A percentile compares a stretch with the other conserved stretches of the same genome.
Evolutionary conservation across 1,140 invertebrate genomes (phyloP).

Genomic region (Solenopsis fugax): DNA sequence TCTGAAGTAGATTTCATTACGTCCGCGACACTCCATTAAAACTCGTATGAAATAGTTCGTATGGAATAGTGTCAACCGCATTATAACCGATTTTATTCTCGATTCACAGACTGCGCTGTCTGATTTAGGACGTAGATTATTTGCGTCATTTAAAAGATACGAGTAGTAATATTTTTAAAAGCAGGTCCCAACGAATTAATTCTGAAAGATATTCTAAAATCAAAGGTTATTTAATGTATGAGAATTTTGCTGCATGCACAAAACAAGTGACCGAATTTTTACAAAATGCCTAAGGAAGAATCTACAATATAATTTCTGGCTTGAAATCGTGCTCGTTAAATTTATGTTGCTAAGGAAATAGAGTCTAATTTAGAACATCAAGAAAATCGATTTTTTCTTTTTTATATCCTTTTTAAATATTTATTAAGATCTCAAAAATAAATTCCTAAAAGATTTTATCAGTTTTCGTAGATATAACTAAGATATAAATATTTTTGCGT

Average conservation of each 20-base stretch:
- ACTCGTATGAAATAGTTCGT: background rate
- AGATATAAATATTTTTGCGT: too few relatives aligned
- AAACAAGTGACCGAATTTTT: background rate
- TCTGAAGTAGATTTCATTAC: slow-evolving; percentile 30
- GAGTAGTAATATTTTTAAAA: background rate
- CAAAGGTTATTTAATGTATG: background rate
- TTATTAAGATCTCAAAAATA: too few relatives aligned
- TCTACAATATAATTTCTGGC: background rate
- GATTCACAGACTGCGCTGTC: background rate
- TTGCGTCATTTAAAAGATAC: background rate
- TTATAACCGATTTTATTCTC: background rate
- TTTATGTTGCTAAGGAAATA: background rate
- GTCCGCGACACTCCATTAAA: background rate
- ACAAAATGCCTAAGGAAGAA: background rate
- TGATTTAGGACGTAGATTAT: slow-evolving; percentile 1
- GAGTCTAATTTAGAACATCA: too few relatives aligned
- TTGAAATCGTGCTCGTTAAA: background rate
- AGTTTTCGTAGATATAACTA: too few relatives aligned
- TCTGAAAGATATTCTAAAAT: background rate
- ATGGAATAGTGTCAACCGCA: slow-evolving; percentile 18
- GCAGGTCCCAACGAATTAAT: background rate
- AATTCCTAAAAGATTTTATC: too few relatives aligned
- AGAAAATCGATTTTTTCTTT: too few relatives aligned
- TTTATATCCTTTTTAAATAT: too few relatives aligned
- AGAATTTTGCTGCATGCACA: background rate